These are phyloP conservation scores for Ciconia maguari DNA, from an alignment of 2,113 vertebrate genomes.

Conservation along the genomic window DNA sequence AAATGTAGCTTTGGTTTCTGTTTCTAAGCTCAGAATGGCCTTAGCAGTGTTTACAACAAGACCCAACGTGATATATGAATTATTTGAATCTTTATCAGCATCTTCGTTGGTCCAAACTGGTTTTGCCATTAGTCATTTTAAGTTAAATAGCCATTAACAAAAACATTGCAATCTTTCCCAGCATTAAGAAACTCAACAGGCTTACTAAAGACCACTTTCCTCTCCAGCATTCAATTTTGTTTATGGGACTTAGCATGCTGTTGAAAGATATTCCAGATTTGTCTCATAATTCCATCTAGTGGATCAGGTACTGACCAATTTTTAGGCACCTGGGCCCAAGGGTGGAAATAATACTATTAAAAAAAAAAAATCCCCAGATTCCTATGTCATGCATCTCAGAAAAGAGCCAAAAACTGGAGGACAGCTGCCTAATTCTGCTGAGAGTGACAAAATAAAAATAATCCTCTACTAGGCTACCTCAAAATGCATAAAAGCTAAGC, in stretches of 20 bases:
- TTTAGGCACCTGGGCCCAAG: neutral
- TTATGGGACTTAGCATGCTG: neutral
- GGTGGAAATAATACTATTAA: neutral
- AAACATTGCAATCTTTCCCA: neutral
- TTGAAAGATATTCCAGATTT: neutral
- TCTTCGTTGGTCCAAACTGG: neutral
- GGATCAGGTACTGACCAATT: neutral
- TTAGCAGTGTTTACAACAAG: neutral
- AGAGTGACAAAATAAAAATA: neutral
- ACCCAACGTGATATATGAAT: neutral
- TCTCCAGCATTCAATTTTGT: neutral
- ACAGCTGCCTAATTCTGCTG: neutral
- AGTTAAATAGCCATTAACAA: neutral
- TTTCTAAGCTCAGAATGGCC: neutral
- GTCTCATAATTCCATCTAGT: neutral
- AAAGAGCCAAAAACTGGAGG: neutral
- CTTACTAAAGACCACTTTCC: neutral
- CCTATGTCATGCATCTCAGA: neutral
- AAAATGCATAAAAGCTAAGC: neutral
- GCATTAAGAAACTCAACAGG: neutral
- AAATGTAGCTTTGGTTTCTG: neutral
- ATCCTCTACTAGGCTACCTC: neutral
- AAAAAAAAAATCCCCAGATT: neutral
- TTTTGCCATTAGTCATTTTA: neutral
- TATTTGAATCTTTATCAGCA: neutral